These are phyloP conservation scores for Argopecten irradians DNA, from an alignment of 1,140 invertebrate species.

Conservation along the genomic window DNA sequence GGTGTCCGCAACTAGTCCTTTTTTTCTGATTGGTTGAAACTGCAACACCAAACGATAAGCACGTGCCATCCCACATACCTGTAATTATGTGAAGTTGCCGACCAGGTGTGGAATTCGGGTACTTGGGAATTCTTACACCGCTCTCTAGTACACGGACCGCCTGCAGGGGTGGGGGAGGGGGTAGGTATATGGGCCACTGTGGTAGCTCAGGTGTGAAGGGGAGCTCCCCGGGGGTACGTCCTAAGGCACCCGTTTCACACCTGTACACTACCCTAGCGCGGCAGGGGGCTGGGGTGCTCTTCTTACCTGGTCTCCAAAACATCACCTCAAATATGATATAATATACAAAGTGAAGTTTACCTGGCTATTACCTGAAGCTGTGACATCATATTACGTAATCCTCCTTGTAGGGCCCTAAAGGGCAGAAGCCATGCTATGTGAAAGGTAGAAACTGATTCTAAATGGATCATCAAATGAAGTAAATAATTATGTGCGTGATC, in stretches of 20 bases:
- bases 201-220: background rate
- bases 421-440: background rate
- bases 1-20: background rate
- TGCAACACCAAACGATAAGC: background rate
- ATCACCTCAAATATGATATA: background rate
- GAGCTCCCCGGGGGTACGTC: too few relatives aligned
- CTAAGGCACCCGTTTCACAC: too few relatives aligned
- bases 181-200: background rate
- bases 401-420: background rate
- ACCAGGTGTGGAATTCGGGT: background rate
- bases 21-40: background rate
- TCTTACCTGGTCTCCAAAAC: background rate
- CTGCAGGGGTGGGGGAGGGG: too few relatives aligned
- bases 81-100: background rate
- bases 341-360: background rate
- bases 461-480: too few relatives aligned
- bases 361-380: background rate
- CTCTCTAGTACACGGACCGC: background rate
- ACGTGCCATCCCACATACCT: background rate
- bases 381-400: background rate
- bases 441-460: too few relatives aligned
- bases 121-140: background rate
- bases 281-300: background rate
- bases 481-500: too few relatives aligned
- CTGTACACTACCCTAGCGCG: too few relatives aligned